Evolutionary conservation across 2,113 vertebrate genomes (phyloP).

Genomic region (Chaetura pelagica): DNA sequence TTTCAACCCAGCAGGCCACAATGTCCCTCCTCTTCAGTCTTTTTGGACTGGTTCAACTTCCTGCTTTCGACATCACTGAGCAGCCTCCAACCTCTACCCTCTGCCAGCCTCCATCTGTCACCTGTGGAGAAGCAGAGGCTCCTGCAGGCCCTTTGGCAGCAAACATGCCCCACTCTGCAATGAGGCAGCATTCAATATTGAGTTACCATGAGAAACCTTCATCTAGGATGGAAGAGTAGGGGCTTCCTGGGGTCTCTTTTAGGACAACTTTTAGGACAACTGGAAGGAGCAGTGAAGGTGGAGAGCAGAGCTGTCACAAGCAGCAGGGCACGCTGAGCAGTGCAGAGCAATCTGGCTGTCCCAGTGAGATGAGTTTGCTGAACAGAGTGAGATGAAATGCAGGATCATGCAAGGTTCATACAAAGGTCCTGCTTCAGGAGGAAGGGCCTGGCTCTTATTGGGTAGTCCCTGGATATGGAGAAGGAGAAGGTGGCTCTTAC

Average conservation of each 20-base stretch:
- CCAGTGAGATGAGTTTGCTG: not conserved
- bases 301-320: not conserved
- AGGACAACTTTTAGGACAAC: not conserved
- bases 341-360: rapidly evolving
- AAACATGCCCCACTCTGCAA: not conserved
- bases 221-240: not conserved
- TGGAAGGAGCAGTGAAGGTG: not conserved
- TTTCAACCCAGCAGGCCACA: not conserved
- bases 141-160: too few species aligned
- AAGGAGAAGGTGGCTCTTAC: not conserved
- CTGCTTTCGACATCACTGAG: not conserved
- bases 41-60: not conserved
- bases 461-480: not conserved
- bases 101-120: rapidly evolving
- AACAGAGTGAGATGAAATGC: not conserved
- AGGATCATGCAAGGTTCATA: not conserved
- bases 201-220: not conserved
- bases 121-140: not conserved
- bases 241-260: not conserved
- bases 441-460: not conserved
- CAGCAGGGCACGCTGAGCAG: not conserved
- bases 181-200: not conserved
- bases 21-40: not conserved
- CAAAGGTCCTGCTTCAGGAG: not conserved
- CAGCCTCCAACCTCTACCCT: not conserved